A percentile compares a stretch with the other conserved stretches of the same genome.
Evolutionary conservation across 1,140 invertebrate species (phyloP).

Genomic region (Epicauta chinensis): DNA sequence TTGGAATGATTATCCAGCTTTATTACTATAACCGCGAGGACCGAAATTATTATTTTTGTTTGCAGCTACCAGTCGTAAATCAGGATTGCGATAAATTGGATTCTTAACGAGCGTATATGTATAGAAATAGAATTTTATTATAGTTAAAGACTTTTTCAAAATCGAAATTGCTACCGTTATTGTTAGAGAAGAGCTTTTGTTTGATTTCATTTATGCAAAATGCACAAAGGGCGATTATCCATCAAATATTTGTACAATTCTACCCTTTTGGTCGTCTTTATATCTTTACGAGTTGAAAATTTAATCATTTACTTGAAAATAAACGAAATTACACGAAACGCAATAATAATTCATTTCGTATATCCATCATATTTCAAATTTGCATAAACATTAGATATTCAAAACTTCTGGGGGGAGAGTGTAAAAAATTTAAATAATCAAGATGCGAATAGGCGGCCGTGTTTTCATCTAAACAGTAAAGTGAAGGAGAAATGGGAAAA

Average conservation of each 20-base stretch:
- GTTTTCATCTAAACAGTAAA: background rate
- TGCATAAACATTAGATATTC: constrained; percentile 20
- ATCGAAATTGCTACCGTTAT: no score
- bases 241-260: constrained; percentile 4
- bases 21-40: no score
- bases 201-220: no score
- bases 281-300: constrained; percentile 7
- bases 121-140: no score
- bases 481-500: background rate
- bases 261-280: background rate
- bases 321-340: constrained; percentile 8
- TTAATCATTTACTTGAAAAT: constrained; percentile 10
- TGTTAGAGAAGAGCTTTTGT: no score
- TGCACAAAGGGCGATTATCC: background rate
- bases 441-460: constrained; percentile 7
- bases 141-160: no score
- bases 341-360: constrained; percentile 9
- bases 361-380: constrained; percentile 16
- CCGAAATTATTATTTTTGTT: no score
- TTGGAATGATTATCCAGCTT: no score
- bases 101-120: no score
- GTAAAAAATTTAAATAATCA: constrained; percentile 20
- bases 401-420: no score
- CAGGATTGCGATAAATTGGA: no score
- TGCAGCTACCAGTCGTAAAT: no score